Percentiles rank a stretch among this genome's conserved stretches.
These are phyloP conservation scores for Eupithecia insigniata DNA, from an alignment of 2,888 invertebrate genomes.

Conservation along the genomic window DNA sequence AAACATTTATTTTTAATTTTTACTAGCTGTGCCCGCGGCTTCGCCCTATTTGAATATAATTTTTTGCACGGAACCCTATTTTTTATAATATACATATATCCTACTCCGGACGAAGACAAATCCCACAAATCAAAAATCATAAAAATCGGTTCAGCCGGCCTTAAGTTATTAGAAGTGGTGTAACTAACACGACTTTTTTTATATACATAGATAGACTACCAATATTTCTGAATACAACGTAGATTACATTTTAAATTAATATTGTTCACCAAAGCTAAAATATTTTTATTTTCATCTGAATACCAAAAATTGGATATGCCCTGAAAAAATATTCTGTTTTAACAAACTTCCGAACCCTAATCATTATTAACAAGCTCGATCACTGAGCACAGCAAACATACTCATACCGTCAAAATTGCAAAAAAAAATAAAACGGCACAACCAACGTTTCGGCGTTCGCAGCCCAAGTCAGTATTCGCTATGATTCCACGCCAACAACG, in stretches of 20 bases:
- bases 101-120: no score
- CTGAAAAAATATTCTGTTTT: constrained; percentile 11
- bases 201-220: no score
- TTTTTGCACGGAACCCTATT: no score
- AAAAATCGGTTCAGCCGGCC: no score
- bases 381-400: constrained; percentile 50
- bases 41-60: no score
- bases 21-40: no score
- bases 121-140: no score
- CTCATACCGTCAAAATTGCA: constrained; percentile 48
- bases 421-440: constrained; percentile 54
- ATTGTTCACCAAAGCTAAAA: background rate
- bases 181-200: no score
- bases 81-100: no score
- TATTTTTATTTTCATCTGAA: background rate
- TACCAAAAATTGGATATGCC: background rate
- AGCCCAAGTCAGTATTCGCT: constrained; percentile 36
- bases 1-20: background rate
- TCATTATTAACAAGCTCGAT: constrained; percentile 35
- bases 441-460: constrained; percentile 63
- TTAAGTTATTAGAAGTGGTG: no score
- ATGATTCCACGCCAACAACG: background rate
- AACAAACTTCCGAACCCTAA: constrained; percentile 24
- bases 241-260: background rate
- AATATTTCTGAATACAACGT: background rate